Evolutionary conservation across 2,888 invertebrate genomes (phyloP).

Genomic region (Noctua janthina): DNA sequence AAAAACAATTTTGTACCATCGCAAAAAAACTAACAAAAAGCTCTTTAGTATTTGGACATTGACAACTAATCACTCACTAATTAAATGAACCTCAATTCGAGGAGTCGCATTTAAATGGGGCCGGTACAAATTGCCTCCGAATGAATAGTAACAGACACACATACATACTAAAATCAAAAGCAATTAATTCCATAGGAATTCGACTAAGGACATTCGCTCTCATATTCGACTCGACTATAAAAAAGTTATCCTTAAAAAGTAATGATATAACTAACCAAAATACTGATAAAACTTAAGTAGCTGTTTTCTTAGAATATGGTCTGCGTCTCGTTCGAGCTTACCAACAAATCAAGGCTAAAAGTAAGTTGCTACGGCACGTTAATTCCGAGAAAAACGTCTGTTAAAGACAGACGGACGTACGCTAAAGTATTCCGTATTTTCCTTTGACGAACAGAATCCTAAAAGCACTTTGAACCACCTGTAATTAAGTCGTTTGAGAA

Average conservation of each 20-base stretch:
- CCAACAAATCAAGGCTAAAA: neutral
- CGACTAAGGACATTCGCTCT: constrained; percentile 7
- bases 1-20: neutral
- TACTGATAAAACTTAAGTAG: neutral
- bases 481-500: constrained; percentile 23
- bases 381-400: constrained; percentile 19
- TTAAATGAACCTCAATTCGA: constrained; percentile 29
- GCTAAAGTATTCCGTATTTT: constrained; percentile 30
- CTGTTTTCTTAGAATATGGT: neutral
- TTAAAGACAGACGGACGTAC: neutral
- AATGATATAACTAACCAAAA: neutral
- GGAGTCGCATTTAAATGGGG: constrained; percentile 57
- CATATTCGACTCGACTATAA: neutral
- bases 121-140: constrained; percentile 55
- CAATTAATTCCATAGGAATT: neutral
- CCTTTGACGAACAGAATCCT: constrained; percentile 5
- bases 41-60: constrained; percentile 8
- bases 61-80: constrained; percentile 17
- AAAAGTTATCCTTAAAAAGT: neutral
- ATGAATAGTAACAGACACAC: constrained; percentile 53
- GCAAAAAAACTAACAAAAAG: neutral
- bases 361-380: neutral
- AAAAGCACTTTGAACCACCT: constrained; percentile 5
- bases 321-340: neutral
- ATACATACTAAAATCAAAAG: constrained; percentile 41